These are phyloP conservation scores for Phalanger gymnotis DNA, from an alignment of 2,797 vertebrate genomes.

Conservation along the genomic window DNA sequence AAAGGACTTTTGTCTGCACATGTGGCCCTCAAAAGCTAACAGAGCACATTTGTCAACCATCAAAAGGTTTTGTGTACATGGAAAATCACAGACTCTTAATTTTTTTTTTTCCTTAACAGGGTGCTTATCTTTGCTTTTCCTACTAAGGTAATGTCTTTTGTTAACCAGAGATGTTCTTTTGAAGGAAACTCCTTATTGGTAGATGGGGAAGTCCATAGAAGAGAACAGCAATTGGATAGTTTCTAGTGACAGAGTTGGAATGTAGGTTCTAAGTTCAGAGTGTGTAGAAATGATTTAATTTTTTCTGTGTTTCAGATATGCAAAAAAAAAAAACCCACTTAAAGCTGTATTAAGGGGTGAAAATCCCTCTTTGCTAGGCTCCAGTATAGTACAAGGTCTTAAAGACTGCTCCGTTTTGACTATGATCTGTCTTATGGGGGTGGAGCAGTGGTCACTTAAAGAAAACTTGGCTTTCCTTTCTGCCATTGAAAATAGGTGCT, in stretches of 20 bases:
- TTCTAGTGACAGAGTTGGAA: neutral
- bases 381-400: neutral
- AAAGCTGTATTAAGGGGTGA: neutral
- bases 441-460: neutral
- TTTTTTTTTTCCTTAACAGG: neutral
- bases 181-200: neutral
- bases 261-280: neutral
- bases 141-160: neutral
- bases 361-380: neutral
- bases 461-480: neutral
- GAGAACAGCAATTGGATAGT: neutral
- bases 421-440: neutral
- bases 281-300: neutral
- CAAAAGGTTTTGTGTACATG: neutral
- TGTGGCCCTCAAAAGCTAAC: neutral
- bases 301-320: neutral
- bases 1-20: neutral
- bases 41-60: neutral
- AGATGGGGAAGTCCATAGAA: neutral
- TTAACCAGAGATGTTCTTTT: neutral
- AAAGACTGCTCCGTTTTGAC: neutral
- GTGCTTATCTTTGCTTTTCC: neutral
- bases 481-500: constrained; percentile 4
- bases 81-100: neutral
- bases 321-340: neutral